Evolutionary conservation across 2,113 vertebrate species (phyloP), one percentile per base, ranked within the genome.

Genomic region (Plecturocebus donacophilus): DNA sequence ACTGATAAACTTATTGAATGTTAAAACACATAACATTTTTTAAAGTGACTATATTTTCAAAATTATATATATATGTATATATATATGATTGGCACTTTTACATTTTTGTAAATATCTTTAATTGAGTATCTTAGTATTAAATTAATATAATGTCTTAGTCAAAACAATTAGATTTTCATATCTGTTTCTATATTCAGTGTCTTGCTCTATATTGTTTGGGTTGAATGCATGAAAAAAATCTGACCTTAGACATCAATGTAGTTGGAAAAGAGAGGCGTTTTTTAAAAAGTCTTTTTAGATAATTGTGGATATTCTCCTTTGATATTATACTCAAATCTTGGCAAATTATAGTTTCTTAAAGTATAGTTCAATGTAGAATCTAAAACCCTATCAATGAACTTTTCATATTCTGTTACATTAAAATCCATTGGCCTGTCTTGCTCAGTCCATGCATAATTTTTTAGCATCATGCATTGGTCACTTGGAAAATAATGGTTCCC

Each of bases 121-220:
- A 71, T 58, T 64, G 27, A 30, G 6, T 66, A 38, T 61, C 56
- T 86, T 58, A 32, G 27, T 32, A 30, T 64, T 64, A 64, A 64
- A 64, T 14, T 64, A 30, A 64, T 64, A 6, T 32, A 64, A 32
- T 0, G 17, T 45, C 56, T 58, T 70, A 25, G 45, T 73, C 19
- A 27, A 92, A 82, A 58, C 45, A 94, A 49, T 40, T 73, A 82
- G 66, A 52, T 76, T 83, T 94, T 38, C 49, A 32, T 77, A 70
- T 77, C 56, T 90, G 21, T 90, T 86, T 96, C 81, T 58, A 73
- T 64, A 68, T 80, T n/a, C 45, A 73, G 32, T 86, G 64, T 87
- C n/a, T 35, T 82, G 27, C 35, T 87, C 30, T 79, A 32, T 56
- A 45, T 58, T 68, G 8, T 88, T 94, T 94, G 32, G 9, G 49